Conservation (phyloP, 2,888 invertebrate species). For the Lithosia quadra region DNA sequence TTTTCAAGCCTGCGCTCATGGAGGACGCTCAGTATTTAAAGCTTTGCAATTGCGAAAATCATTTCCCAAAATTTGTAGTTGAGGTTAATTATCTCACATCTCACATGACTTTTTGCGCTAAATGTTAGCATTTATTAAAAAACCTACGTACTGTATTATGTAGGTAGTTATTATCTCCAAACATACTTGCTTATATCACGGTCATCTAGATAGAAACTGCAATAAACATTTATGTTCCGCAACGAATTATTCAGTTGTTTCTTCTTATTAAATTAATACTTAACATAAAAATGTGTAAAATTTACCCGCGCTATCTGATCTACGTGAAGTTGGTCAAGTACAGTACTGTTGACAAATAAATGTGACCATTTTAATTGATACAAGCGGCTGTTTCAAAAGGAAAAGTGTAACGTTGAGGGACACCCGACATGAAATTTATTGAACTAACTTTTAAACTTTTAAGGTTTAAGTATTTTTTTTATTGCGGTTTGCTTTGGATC, state of each 20-base stretch:
- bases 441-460: no score
- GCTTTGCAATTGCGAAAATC: no score
- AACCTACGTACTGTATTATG: not conserved
- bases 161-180: not conserved
- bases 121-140: not conserved
- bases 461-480: no score
- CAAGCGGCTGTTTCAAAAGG: not conserved
- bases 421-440: no score
- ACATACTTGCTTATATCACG: not conserved
- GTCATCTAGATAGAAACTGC: slow-evolving; percentile 1
- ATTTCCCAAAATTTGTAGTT: no score
- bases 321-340: slow-evolving; percentile 13
- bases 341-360: not conserved
- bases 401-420: not conserved
- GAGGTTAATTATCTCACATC: no score
- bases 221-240: not conserved
- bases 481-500: no score
- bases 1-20: no score
- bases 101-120: not conserved
- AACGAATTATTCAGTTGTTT: not conserved
- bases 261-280: not conserved
- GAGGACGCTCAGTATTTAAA: no score
- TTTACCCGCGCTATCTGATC: slow-evolving; percentile 9
- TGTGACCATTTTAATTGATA: not conserved
- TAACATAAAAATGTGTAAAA: not conserved